These are phyloP conservation scores for Melanchra persicariae DNA, from an alignment of 2,888 invertebrate species.

Conservation along the genomic window DNA sequence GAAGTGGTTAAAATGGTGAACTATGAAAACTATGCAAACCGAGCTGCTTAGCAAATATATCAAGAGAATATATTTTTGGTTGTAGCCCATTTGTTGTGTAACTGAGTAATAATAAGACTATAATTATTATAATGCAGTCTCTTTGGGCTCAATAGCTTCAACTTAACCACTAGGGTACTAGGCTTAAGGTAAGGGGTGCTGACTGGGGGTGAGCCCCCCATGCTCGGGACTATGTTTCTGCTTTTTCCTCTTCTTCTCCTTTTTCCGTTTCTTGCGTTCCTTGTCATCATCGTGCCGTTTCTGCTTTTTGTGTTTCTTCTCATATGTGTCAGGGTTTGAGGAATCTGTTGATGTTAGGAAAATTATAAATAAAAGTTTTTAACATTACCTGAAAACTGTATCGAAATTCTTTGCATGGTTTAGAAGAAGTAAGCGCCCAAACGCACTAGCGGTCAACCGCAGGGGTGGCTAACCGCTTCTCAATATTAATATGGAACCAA, in stretches of 20 bases:
- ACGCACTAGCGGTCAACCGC: no score
- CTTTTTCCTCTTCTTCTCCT: slow-evolving; percentile 98
- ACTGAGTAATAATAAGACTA: slow-evolving; percentile 42
- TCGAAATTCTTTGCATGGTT: no score
- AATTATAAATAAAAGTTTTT: neutral
- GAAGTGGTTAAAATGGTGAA: slow-evolving; percentile 2
- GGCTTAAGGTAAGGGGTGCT: slow-evolving; percentile 82
- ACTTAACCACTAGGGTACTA: slow-evolving; percentile 60
- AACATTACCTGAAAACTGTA: neutral
- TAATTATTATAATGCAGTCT: slow-evolving; percentile 67
- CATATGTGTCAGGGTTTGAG: slow-evolving; percentile 95
- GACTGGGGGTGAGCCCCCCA: slow-evolving; percentile 91
- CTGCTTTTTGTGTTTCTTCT: slow-evolving; percentile 98
- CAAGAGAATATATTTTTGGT: slow-evolving; percentile 46
- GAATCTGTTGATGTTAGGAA: slow-evolving; percentile 84
- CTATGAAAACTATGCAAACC: slow-evolving; percentile 25
- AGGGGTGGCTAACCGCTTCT: no score
- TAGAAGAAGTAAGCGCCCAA: no score
- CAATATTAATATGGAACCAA: no score
- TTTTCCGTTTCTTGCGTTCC: slow-evolving; percentile 97
- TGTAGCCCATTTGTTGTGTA: slow-evolving; percentile 36
- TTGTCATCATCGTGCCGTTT: slow-evolving; percentile 98
- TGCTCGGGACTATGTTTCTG: slow-evolving; percentile 98
- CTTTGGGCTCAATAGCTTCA: slow-evolving; percentile 77
- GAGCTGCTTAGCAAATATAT: slow-evolving; percentile 22